These are phyloP conservation scores for Drosophila multiciliata DNA, from an alignment of 2,888 invertebrate species.

Conservation along the genomic window DNA sequence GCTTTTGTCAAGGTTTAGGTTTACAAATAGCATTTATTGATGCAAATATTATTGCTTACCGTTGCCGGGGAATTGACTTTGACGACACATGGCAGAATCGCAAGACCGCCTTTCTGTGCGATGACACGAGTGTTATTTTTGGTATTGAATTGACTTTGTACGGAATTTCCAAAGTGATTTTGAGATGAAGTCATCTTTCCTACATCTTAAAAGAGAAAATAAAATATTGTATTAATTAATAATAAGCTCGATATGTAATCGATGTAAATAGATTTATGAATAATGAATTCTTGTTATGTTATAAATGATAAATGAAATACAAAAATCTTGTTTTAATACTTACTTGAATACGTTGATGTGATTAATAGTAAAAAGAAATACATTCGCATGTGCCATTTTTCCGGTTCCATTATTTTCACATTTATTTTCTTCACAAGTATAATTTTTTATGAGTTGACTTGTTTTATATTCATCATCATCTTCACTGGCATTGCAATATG, in stretches of 20 bases:
- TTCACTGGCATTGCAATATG: slow-evolving; percentile 14
- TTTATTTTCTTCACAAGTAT: slow-evolving; percentile 24
- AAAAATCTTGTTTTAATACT: slow-evolving; percentile 37
- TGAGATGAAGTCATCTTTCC: slow-evolving; percentile 83
- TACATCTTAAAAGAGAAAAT: slow-evolving; percentile 73
- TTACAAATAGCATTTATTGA: slow-evolving; percentile 3
- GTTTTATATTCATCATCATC: slow-evolving; percentile 29
- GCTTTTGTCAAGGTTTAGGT: not conserved
- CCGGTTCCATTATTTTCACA: slow-evolving; percentile 65
- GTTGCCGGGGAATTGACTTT: slow-evolving; percentile 85
- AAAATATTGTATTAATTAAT: not conserved
- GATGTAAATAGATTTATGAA: not conserved
- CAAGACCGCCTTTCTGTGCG: slow-evolving; percentile 84
- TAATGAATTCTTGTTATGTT: not conserved
- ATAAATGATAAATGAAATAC: not conserved
- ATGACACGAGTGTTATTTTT: slow-evolving; percentile 84
- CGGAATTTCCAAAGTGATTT: slow-evolving; percentile 82
- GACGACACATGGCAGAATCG: slow-evolving; percentile 84
- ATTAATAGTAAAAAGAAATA: slow-evolving; percentile 80
- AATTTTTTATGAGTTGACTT: slow-evolving; percentile 30
- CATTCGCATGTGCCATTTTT: slow-evolving; percentile 63
- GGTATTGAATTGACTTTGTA: slow-evolving; percentile 83
- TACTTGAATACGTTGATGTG: slow-evolving; percentile 80
- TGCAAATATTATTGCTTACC: slow-evolving; percentile 68
- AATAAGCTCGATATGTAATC: not conserved